These are phyloP conservation scores for Camponotus fellah DNA, from an alignment of 2,888 invertebrate genomes.

Conservation along the genomic window DNA sequence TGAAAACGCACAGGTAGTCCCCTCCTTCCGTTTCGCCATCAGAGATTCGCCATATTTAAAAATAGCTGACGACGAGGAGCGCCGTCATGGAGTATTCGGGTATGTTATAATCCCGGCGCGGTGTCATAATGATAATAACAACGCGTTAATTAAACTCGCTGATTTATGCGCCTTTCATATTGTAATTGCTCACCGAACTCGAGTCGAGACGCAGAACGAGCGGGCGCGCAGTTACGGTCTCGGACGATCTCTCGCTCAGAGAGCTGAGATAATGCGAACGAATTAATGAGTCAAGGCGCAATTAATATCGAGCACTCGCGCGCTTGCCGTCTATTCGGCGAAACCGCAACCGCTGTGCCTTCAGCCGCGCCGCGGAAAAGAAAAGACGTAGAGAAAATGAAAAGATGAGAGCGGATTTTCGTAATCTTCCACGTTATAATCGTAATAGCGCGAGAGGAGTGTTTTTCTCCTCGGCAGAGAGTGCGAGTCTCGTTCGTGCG, in stretches of 20 bases:
- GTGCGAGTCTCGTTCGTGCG: conserved; percentile 46
- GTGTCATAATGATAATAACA: conserved; percentile 84
- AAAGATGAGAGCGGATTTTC: conserved; percentile 22
- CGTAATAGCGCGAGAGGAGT: conserved; percentile 15
- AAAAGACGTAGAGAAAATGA: conserved; percentile 11
- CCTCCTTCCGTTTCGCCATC: background rate
- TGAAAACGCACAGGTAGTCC: conserved; percentile 14
- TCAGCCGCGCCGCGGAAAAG: conserved; percentile 28
- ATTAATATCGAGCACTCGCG: conserved; percentile 78
- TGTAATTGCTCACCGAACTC: conserved; percentile 85
- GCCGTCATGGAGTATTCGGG: conserved; percentile 63
- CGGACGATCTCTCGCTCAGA: conserved; percentile 71
- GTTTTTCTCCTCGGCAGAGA: conserved; percentile 2
- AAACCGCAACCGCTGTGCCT: conserved; percentile 37
- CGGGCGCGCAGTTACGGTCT: conserved; percentile 74
- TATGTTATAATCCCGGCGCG: conserved; percentile 73
- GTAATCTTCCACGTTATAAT: conserved; percentile 40
- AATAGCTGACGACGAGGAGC: conserved; percentile 52
- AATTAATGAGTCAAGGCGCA: conserved; percentile 83
- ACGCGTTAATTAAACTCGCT: conserved; percentile 85
- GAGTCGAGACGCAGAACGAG: conserved; percentile 76
- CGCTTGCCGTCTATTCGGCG: conserved; percentile 57
- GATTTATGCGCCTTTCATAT: conserved; percentile 86
- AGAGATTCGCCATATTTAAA: conserved; percentile 58
- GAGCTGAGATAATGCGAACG: conserved; percentile 79